Conservation (phyloP, 92 coral and sea anemone species). For the Umimayanthus chanpuru region DNA sequence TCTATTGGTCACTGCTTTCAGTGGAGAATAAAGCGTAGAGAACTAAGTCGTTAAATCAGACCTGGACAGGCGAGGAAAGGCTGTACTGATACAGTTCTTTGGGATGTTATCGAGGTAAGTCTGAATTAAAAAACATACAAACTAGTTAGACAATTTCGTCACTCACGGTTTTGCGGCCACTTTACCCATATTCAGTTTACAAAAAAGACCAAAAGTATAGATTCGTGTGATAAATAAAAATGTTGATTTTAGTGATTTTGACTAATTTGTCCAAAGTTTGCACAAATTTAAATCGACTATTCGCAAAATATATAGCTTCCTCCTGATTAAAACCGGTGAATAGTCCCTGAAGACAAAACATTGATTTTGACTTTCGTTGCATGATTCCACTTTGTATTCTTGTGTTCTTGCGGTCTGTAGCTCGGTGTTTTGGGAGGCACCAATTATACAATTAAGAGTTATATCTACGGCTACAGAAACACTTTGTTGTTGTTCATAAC, state of each 20-base stretch:
- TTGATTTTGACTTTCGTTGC: neutral
- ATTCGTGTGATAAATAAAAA: neutral
- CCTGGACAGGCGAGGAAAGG: neutral
- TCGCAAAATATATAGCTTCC: neutral
- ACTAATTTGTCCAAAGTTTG: neutral
- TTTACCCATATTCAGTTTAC: neutral
- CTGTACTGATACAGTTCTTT: neutral
- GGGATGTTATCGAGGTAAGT: slow-evolving; percentile 15
- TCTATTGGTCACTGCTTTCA: neutral
- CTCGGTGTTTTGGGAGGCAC: neutral
- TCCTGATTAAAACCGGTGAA: neutral
- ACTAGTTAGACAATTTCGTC: neutral
- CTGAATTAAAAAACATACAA: neutral
- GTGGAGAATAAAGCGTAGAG: neutral
- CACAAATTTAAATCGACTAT: neutral
- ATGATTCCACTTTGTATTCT: neutral
- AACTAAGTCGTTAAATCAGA: neutral
- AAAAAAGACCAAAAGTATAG: neutral
- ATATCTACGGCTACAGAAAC: neutral
- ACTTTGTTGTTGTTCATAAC: neutral
- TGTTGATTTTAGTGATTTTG: slow-evolving; percentile 9
- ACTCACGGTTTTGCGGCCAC: neutral
- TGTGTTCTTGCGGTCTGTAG: neutral
- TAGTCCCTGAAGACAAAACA: neutral
- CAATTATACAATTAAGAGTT: neutral